Conservation (phyloP, 2,113 vertebrate genomes). For the Morone chrysops region DNA sequence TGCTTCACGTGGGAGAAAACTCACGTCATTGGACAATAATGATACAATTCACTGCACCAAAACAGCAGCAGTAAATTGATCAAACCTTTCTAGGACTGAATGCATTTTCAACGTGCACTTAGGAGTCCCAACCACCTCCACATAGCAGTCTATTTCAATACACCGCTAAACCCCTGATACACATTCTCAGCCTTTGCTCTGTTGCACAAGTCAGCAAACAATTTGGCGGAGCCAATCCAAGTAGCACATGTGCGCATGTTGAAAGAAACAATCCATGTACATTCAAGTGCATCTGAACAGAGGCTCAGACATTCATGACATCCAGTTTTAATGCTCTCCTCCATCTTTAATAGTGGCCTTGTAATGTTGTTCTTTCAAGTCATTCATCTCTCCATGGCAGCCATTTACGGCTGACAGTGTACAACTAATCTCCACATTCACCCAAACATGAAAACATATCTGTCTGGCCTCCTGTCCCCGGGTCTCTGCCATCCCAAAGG, state of each 20-base stretch:
- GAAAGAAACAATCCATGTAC: constrained; percentile 16
- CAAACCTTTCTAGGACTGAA: constrained; percentile 33
- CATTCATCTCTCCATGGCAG: constrained; percentile 11
- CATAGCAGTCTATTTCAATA: constrained; percentile 37
- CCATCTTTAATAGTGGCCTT: constrained; percentile 54
- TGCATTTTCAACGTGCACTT: constrained; percentile 37
- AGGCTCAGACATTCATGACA: constrained; percentile 18
- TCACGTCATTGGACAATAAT: constrained; percentile 36
- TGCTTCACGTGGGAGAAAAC: constrained; percentile 43
- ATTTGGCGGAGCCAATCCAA: neutral
- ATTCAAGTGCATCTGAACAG: neutral
- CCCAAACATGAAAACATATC: constrained; percentile 55
- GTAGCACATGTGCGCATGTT: neutral
- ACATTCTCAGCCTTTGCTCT: constrained; percentile 59
- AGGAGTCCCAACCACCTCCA: constrained; percentile 4
- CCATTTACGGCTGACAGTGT: constrained; percentile 5
- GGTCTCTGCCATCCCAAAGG: constrained; percentile 9
- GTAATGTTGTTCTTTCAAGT: constrained; percentile 13
- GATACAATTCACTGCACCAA: constrained; percentile 30
- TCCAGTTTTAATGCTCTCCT: constrained; percentile 32
- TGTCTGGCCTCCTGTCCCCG: constrained; percentile 31
- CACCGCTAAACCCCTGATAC: constrained; percentile 25
- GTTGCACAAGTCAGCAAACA: constrained; percentile 62
- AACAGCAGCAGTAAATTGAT: constrained; percentile 30
- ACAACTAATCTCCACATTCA: constrained; percentile 48